A percentile compares a stretch with the other conserved stretches of the same genome.
phyloP scores from a whole-genome alignment of 2,113 vertebrate genomes.

The Herpetotheres cachinnans region DNA sequence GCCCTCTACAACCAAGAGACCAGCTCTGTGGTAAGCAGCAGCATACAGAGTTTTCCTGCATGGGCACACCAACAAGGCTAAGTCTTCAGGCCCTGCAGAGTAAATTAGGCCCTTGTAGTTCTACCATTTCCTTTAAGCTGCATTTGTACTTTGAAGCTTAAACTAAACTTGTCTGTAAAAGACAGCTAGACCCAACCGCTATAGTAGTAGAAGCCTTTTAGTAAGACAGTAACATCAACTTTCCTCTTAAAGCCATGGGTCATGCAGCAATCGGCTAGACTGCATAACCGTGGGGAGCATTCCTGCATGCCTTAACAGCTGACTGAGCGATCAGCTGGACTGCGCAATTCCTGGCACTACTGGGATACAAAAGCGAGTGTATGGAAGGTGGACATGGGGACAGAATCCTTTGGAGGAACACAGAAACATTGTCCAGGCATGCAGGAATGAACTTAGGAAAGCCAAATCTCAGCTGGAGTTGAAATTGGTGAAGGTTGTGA shows the following conservation, averaged over 20 bases:
- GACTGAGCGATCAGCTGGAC: not conserved
- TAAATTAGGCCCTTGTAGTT: not conserved
- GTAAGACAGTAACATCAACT: not conserved
- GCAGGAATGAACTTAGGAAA: not conserved
- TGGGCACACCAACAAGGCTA: not conserved
- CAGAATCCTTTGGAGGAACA: not conserved
- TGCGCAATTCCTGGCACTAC: not conserved
- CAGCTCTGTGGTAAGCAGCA: not conserved
- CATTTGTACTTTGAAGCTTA: not conserved
- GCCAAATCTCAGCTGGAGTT: not conserved
- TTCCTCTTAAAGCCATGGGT: not conserved
- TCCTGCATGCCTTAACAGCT: not conserved
- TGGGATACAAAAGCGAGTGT: not conserved
- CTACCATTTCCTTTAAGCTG: not conserved
- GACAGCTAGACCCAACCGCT: not conserved
- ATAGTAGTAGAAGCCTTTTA: not conserved
- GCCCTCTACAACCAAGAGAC: not conserved
- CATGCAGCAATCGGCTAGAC: not conserved
- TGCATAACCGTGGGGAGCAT: fast-evolving
- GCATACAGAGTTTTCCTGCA: not conserved
- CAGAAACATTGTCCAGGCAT: not conserved
- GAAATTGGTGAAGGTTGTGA: not conserved
- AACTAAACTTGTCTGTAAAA: not conserved
- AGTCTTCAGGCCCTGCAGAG: not conserved
- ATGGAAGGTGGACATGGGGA: not conserved